Percentiles rank a stretch among this genome's conserved stretches.
phyloP scores from a whole-genome alignment of 2,797 vertebrate species.

The Schizopygopsis pylzovi region DNA sequence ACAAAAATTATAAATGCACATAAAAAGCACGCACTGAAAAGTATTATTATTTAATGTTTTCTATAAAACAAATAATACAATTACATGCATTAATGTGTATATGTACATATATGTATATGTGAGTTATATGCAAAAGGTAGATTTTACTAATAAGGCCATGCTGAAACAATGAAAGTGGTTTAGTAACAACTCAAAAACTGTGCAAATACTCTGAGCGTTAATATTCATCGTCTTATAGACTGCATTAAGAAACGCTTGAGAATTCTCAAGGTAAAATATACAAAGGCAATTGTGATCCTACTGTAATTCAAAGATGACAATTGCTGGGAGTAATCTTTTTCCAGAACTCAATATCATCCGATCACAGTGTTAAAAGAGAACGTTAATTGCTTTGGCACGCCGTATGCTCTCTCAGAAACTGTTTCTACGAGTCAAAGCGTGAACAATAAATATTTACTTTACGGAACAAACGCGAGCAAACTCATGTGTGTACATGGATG shows the following conservation, averaged over 20 bases:
- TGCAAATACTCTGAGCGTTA: background rate
- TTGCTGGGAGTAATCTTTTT: background rate
- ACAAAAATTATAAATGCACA: background rate
- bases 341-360: slow-evolving; percentile 23
- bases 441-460: slow-evolving; percentile 72
- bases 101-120: too few relatives aligned
- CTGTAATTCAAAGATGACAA: slow-evolving; percentile 15
- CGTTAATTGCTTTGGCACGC: slow-evolving; percentile 39
- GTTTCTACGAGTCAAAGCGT: slow-evolving; percentile 67
- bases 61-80: background rate
- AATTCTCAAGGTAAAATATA: slow-evolving; percentile 16
- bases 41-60: background rate
- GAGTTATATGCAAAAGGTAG: slow-evolving; percentile 12
- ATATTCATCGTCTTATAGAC: background rate
- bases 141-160: slow-evolving; percentile 17
- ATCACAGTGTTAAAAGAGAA: slow-evolving; percentile 3
- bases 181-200: background rate
- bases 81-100: background rate
- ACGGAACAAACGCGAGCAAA: slow-evolving; percentile 64
- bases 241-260: background rate
- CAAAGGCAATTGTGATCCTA: background rate
- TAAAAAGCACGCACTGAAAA: background rate
- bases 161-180: slow-evolving; percentile 2
- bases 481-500: slow-evolving; percentile 44
- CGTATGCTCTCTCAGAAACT: slow-evolving; percentile 60